A percentile compares a stretch with the other conserved stretches of the same genome.
phyloP scores from a whole-genome alignment of 2,113 vertebrate species.

The Phrynosoma blainvillii region DNA sequence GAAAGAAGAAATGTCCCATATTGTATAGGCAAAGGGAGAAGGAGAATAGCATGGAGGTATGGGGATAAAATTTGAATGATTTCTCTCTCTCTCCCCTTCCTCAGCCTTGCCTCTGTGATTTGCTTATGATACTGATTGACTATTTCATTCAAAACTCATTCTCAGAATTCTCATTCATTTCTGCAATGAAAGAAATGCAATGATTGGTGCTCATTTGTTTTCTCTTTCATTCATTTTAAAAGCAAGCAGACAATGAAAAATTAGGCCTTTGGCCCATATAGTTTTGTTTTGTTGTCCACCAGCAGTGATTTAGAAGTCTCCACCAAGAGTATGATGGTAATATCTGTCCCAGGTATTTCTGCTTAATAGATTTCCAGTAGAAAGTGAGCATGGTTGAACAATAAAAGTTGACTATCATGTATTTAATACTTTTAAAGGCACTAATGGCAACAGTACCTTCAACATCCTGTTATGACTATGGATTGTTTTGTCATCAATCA shows the following conservation, averaged over 20 bases:
- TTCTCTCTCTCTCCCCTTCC: not conserved
- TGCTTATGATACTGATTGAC: not conserved
- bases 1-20: no score
- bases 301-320: not conserved
- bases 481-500: constrained; percentile 4
- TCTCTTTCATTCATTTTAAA: not conserved
- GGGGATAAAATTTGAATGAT: not conserved
- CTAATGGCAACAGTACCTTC: not conserved
- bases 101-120: no score
- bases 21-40: not conserved
- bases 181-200: not conserved
- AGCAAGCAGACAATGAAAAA: no score
- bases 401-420: not conserved
- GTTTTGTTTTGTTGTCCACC: not conserved
- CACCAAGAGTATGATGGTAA: not conserved
- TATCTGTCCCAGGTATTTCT: not conserved
- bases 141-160: not conserved
- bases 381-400: not conserved
- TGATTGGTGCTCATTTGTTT: not conserved
- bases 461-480: not conserved
- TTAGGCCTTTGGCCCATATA: not conserved
- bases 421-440: not conserved
- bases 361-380: not conserved
- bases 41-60: not conserved
- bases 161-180: not conserved